Conservation (phyloP, 2,888 invertebrate species). For the Halocaridina rubra region DNA sequence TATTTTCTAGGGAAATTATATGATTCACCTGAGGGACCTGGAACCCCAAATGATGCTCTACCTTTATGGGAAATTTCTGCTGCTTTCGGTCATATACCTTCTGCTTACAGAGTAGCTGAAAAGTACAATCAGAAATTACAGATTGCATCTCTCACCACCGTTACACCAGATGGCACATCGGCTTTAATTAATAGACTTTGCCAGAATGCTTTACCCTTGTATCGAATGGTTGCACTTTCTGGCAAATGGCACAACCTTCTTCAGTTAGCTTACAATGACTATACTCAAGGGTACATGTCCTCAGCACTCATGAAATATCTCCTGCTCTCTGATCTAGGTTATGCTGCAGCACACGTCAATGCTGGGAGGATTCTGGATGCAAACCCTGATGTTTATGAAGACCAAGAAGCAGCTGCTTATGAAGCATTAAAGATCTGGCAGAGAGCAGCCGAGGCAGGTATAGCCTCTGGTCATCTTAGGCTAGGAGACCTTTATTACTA, state of each 20-base stretch:
- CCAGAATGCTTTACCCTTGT: slow-evolving; percentile 17
- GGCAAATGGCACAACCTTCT: slow-evolving; percentile 42
- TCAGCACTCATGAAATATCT: slow-evolving; percentile 51
- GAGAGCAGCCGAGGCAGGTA: slow-evolving; percentile 33
- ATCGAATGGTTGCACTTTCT: slow-evolving; percentile 35
- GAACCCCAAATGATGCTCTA: slow-evolving; percentile 3
- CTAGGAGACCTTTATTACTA: slow-evolving; percentile 52
- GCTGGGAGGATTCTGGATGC: slow-evolving; percentile 39
- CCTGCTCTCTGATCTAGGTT: slow-evolving; percentile 55
- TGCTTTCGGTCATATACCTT: slow-evolving; percentile 39
- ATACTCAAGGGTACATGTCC: neutral
- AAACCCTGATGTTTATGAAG: neutral
- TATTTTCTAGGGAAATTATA: slow-evolving; percentile 42
- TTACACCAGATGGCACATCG: neutral
- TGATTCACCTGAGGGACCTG: neutral
- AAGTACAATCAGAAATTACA: slow-evolving; percentile 13
- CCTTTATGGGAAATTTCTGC: slow-evolving; percentile 50
- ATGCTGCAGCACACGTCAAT: slow-evolving; percentile 49
- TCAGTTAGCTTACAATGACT: slow-evolving; percentile 35
- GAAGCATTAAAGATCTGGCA: slow-evolving; percentile 31
- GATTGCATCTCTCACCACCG: neutral
- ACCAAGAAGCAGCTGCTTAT: neutral
- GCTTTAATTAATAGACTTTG: slow-evolving; percentile 14
- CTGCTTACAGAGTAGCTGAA: slow-evolving; percentile 48
- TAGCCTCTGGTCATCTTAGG: slow-evolving; percentile 15